Conservation (phyloP, 2,113 vertebrate genomes). For the Sapajus apella region DNA sequence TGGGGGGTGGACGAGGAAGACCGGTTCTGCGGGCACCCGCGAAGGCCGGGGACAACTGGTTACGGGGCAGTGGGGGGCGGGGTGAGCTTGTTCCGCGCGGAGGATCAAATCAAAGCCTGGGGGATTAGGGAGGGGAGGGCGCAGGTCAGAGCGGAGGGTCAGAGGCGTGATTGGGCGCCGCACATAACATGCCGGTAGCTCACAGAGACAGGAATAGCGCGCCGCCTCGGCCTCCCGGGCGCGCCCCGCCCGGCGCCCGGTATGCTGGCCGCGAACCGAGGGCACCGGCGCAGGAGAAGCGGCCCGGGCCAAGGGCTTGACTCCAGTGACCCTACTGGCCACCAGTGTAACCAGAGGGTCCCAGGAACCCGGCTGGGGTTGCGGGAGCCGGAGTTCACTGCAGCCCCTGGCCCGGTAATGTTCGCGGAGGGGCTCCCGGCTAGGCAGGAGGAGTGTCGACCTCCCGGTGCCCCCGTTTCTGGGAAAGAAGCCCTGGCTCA, state of each 20-base stretch:
- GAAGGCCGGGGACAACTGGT: conserved; percentile 61
- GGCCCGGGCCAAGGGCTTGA: conserved; percentile 62
- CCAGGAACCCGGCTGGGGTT: background rate
- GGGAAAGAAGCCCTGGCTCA: conserved; percentile 52
- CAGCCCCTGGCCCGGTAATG: conserved; percentile 19
- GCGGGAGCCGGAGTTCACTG: background rate
- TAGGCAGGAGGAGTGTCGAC: background rate
- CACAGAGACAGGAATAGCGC: conserved; percentile 89
- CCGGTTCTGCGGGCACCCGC: conserved; percentile 19
- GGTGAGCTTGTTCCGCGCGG: conserved; percentile 56
- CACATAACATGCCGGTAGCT: conserved; percentile 84
- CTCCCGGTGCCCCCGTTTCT: conserved; percentile 11
- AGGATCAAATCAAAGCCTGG: conserved; percentile 80
- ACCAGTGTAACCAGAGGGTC: conserved; percentile 56
- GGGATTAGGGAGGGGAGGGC: conserved; percentile 71
- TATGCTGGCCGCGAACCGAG: conserved; percentile 36
- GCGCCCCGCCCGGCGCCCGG: conserved; percentile 48
- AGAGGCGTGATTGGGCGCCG: conserved; percentile 81
- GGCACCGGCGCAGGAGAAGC: background rate
- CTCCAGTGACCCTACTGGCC: conserved; percentile 66
- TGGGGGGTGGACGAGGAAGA: conserved; percentile 12
- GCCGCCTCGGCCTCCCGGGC: conserved; percentile 65
- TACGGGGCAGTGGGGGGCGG: background rate
- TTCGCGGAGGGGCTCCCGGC: background rate
- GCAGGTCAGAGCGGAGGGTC: conserved; percentile 87